Evolutionary conservation across 2,797 vertebrate genomes (phyloP).

Genomic region (Chrysocyon brachyurus): DNA sequence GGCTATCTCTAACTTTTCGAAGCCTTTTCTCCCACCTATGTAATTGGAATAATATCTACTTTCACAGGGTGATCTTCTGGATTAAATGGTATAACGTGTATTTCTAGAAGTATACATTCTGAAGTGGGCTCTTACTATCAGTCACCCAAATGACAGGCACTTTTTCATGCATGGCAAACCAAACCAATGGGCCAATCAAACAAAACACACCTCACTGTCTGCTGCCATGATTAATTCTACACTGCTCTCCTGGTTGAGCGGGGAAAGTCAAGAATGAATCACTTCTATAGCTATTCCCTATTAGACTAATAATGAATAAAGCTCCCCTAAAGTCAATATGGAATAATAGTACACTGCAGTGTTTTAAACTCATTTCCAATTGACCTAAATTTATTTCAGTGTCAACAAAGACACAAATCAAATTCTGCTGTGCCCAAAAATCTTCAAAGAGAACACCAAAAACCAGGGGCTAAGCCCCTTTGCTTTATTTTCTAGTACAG

Average conservation of each 20-base stretch:
- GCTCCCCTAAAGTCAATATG: not conserved
- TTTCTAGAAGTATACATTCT: slow-evolving; percentile 3
- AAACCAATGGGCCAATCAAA: slow-evolving; percentile 15
- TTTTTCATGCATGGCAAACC: slow-evolving; percentile 35
- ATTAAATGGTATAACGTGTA: not conserved
- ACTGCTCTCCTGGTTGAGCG: not conserved
- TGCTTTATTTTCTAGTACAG: slow-evolving; percentile 69
- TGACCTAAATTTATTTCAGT: slow-evolving; percentile 23
- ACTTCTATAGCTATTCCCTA: not conserved
- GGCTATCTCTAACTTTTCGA: not conserved
- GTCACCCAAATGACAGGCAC: not conserved
- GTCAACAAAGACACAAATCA: slow-evolving; percentile 57
- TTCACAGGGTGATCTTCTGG: slow-evolving; percentile 28
- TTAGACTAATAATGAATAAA: not conserved
- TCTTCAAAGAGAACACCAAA: slow-evolving; percentile 65
- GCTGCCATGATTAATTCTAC: not conserved
- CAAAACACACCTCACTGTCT: not conserved
- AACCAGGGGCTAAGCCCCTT: slow-evolving; percentile 37
- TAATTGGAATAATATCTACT: not conserved
- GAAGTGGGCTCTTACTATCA: not conserved
- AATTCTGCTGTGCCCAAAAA: slow-evolving; percentile 32
- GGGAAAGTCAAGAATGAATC: not conserved
- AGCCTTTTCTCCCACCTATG: not conserved
- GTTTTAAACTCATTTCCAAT: slow-evolving; percentile 59
- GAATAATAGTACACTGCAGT: not conserved